Evolutionary conservation across 2,888 invertebrate genomes (phyloP), one percentile per base, ranked within the genome.

Genomic region (Campaea margaritaria): DNA sequence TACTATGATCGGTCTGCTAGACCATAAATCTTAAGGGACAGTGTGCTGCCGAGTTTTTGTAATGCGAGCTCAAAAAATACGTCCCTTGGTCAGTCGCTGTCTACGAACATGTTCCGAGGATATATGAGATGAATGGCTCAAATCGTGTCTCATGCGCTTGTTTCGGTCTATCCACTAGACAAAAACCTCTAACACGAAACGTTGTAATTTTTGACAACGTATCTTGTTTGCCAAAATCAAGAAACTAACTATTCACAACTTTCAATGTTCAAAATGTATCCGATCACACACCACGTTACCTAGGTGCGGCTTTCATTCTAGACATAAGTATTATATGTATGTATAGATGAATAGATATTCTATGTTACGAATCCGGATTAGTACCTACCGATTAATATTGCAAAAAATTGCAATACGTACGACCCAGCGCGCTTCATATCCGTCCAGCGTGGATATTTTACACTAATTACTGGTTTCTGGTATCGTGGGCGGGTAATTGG

Each of bases 401-500:
- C 59, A 42, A 64, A 68, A 45, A 64, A 65, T 50, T 27, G 63
- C 64, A 64, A 68, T 21, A 21, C 21, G 21, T 58, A 52, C 36
- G 58, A 68, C 61, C 65, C 50, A 9, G 71, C 52, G 64, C 57
- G 67, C 68, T 64, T 70, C 78, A 78, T 81, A 88, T 91, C 90
- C 89, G 88, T 73, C 82, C 76, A 74, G 65, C 76, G 78, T 78
- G 79, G 80, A 86, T 91, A 86, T 82, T 84, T 88, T 87, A 87
- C 91, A 84, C 84, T 91, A 92, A 91, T 92, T 91, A 82, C 87
- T 69, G 91, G 91, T 89, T 90, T 91, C 90, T 76, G 73, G 83
- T 92, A 75, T 81, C 92, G 87, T 85, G 86, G 91, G 92, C 90
- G 92, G 85, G 85, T 86, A 88, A 90, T 91, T 91, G 88, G 89